Conservation (phyloP, 1,140 invertebrate genomes). For the Drosophila bipectinata region DNA sequence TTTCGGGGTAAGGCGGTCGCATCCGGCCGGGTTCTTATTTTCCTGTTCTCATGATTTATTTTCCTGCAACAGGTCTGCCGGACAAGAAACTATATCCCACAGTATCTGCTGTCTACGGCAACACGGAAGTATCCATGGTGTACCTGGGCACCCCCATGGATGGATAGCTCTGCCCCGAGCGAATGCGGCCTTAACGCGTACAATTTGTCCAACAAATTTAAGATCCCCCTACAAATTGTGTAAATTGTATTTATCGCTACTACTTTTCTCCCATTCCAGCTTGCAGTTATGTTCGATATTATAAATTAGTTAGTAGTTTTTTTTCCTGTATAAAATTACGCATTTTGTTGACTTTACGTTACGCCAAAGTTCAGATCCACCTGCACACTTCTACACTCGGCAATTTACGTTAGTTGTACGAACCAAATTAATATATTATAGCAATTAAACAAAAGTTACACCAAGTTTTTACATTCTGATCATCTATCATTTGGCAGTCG, state of each 20-base stretch:
- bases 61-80: conserved; percentile 90
- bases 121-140: conserved; percentile 99
- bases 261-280: conserved; percentile 36
- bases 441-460: conserved; percentile 59
- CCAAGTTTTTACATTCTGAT: conserved; percentile 71
- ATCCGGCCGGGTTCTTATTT: conserved; percentile 6
- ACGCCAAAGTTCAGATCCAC: conserved; percentile 63
- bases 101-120: conserved; percentile 99
- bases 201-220: conserved; percentile 64
- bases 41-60: conserved; percentile 14
- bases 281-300: conserved; percentile 39
- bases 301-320: conserved; percentile 59
- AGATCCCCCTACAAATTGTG: conserved; percentile 27
- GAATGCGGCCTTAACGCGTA: conserved; percentile 63
- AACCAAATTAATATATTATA: conserved; percentile 69
- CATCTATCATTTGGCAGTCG: conserved; percentile 46
- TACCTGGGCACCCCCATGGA: conserved; percentile 97
- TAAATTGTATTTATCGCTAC: conserved; percentile 45
- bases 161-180: conserved; percentile 88
- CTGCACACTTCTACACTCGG: conserved; percentile 44
- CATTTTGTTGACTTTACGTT: conserved; percentile 63
- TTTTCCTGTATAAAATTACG: conserved; percentile 60
- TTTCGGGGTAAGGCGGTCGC: conserved; percentile 90
- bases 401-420: conserved; percentile 66
- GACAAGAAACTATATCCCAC: conserved; percentile 97